Conservation (phyloP, 2,797 vertebrate genomes). For the Ctenosaura bakeri region DNA sequence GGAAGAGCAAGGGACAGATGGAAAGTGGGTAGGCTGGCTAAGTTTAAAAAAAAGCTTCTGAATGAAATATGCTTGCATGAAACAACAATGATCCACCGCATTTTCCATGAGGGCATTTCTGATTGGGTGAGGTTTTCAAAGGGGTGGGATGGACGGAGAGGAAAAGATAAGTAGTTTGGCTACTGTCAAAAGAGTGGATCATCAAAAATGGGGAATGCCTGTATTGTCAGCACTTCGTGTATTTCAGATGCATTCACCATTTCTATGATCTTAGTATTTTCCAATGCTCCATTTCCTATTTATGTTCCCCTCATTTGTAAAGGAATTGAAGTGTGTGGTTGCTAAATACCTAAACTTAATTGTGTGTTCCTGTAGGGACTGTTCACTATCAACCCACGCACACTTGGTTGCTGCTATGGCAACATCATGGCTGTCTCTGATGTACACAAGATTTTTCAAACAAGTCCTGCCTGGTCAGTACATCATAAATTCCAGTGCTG, state of each 20-base stretch:
- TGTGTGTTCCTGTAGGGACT: slow-evolving; percentile 68
- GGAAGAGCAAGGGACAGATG: no score
- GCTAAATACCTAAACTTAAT: slow-evolving; percentile 13
- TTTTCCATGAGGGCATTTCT: no score
- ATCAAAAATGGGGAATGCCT: no score
- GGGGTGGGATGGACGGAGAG: no score
- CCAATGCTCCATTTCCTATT: not conserved
- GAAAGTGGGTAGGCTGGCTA: no score
- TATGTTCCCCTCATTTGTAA: slow-evolving; percentile 34
- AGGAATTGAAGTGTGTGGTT: slow-evolving; percentile 11
- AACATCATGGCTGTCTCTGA: slow-evolving; percentile 59
- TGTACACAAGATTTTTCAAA: slow-evolving; percentile 21
- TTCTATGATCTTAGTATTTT: not conserved
- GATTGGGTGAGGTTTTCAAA: no score
- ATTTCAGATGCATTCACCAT: accelerated
- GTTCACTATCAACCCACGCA: slow-evolving; percentile 48
- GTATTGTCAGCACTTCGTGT: not conserved
- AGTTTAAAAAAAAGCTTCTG: no score
- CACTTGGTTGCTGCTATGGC: slow-evolving; percentile 62
- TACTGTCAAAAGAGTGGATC: no score
- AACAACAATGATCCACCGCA: no score
- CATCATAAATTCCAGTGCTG: not conserved
- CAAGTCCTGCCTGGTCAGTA: not conserved
- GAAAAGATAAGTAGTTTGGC: no score
- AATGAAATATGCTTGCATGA: no score